Conservation (phyloP, 2,888 invertebrate genomes). For the Villa cingulata region DNA sequence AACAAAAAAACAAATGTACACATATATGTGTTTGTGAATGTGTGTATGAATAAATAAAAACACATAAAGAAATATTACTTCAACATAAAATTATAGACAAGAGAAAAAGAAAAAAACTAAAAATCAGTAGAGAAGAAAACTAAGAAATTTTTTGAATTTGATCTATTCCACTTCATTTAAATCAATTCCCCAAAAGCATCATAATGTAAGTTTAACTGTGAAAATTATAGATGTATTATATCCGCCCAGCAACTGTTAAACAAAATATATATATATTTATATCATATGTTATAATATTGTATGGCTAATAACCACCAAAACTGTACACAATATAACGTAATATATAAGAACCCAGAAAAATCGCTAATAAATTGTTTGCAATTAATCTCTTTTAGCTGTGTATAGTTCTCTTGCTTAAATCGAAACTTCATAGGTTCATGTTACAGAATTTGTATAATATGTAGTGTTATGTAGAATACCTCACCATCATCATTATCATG, state of each 20-base stretch:
- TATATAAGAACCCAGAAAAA: neutral
- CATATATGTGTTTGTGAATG: too few relatives aligned
- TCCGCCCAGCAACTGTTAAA: conserved; percentile 3
- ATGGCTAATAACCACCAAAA: too few relatives aligned
- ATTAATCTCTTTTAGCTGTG: conserved; percentile 3
- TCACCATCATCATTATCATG: too few relatives aligned
- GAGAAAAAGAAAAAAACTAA: neutral
- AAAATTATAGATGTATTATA: conserved; percentile 7
- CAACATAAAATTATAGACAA: too few relatives aligned
- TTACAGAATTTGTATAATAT: too few relatives aligned
- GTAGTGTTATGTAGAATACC: too few relatives aligned
- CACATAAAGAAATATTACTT: too few relatives aligned
- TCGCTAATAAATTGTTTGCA: conserved; percentile 2
- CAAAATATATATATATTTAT: conserved; percentile 1
- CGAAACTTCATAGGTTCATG: too few relatives aligned
- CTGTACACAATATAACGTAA: too few relatives aligned
- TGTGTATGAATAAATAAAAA: too few relatives aligned
- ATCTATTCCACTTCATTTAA: conserved; percentile 3
- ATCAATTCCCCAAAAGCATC: conserved; percentile 1
- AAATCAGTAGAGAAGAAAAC: neutral
- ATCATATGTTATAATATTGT: neutral
- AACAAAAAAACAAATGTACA: too few relatives aligned
- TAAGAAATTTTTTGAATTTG: neutral
- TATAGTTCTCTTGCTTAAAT: too few relatives aligned
- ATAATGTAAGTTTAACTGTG: conserved; percentile 3